phyloP scores from a whole-genome alignment of 2,797 vertebrate genomes.

The Oophaga sylvatica region DNA sequence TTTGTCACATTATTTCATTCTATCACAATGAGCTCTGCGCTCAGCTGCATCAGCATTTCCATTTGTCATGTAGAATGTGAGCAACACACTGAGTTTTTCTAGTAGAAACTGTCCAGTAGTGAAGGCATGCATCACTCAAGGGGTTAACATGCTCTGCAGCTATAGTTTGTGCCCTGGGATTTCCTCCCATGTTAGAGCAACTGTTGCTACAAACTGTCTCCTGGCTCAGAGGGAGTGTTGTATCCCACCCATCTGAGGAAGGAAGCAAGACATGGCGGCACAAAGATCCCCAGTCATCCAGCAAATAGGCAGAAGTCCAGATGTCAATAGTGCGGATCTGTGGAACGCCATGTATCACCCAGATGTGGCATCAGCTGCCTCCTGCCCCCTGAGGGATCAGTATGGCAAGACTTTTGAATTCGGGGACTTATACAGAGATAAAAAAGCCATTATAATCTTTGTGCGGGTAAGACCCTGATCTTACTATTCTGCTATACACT shows the following conservation, averaged over 20 bases:
- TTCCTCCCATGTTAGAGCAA: constrained; percentile 2
- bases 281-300: constrained; percentile 71
- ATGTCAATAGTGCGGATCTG: background rate
- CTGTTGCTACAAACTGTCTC: background rate
- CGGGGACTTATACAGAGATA: constrained; percentile 77
- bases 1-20: no score
- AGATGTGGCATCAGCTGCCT: constrained; percentile 71
- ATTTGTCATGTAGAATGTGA: background rate
- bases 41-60: background rate
- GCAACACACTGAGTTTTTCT: background rate
- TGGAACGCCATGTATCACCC: constrained; percentile 56
- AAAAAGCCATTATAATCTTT: constrained; percentile 84
- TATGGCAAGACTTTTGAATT: constrained; percentile 75
- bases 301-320: constrained; percentile 72
- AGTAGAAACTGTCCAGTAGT: background rate
- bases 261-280: constrained; percentile 24
- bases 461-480: constrained; percentile 78
- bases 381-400: constrained; percentile 76
- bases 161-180: background rate
- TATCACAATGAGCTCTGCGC: no score
- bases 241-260: background rate
- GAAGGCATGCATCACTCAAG: background rate
- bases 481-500: background rate
- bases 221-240: background rate
- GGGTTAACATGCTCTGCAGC: constrained; percentile 11